Evolutionary conservation across 2,888 invertebrate genomes (phyloP).

Genomic region (Pollenia griseotomentosa): DNA sequence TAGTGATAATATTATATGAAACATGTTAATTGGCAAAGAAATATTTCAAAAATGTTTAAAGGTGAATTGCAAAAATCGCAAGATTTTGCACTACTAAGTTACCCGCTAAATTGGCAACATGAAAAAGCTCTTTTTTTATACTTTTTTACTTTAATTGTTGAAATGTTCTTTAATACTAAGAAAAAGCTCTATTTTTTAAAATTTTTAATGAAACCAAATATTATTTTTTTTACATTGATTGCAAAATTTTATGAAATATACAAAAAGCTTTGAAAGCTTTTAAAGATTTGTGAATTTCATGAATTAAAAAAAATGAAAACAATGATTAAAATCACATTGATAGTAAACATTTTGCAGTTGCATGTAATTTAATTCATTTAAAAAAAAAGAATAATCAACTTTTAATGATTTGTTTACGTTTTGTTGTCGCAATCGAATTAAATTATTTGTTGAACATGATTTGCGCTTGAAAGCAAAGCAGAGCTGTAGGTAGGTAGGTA

Average conservation of each 20-base stretch:
- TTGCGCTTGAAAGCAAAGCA: not conserved
- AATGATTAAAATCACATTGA: slow-evolving; percentile 9
- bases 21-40: too few relatives aligned
- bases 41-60: too few relatives aligned
- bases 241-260: slow-evolving; percentile 51
- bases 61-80: too few relatives aligned
- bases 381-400: slow-evolving; percentile 23
- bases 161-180: slow-evolving; percentile 27
- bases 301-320: slow-evolving; percentile 13
- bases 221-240: slow-evolving; percentile 9
- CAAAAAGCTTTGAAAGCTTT: slow-evolving; percentile 38
- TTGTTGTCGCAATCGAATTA: slow-evolving; percentile 31
- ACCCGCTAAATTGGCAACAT: too few relatives aligned
- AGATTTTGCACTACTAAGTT: too few relatives aligned
- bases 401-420: slow-evolving; percentile 67
- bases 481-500: not conserved
- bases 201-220: slow-evolving; percentile 32
- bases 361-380: slow-evolving; percentile 47
- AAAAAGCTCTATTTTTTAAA: slow-evolving; percentile 38
- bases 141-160: slow-evolving; percentile 14
- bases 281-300: slow-evolving; percentile 41
- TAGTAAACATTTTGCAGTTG: slow-evolving; percentile 46
- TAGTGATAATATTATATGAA: too few relatives aligned
- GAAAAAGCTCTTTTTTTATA: slow-evolving; percentile 21
- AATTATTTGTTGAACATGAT: slow-evolving; percentile 18